Evolutionary conservation across 1,140 invertebrate species (phyloP).

Genomic region (Frieseomelitta varia): DNA sequence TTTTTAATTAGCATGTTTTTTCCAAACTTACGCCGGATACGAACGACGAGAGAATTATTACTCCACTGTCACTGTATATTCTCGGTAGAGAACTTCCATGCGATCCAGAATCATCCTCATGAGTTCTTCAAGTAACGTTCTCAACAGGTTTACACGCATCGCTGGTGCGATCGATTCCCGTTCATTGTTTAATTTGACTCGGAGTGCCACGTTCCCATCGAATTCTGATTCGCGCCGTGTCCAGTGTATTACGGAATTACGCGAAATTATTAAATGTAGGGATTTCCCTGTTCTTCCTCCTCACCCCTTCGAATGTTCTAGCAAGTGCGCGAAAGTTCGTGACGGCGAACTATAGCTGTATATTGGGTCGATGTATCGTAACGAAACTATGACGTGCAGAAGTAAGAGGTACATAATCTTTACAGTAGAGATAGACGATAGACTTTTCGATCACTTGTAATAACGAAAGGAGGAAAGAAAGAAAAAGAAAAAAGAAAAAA

Average conservation of each 20-base stretch:
- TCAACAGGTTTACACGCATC: not conserved
- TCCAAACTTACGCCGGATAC: constrained; percentile 10
- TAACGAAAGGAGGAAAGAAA: too few species aligned
- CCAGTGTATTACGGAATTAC: not conserved
- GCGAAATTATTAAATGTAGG: not conserved
- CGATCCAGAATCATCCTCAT: constrained; percentile 75
- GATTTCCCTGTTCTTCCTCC: not conserved
- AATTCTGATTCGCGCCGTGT: too few species aligned
- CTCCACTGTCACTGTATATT: constrained; percentile 31
- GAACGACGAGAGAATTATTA: constrained; percentile 4
- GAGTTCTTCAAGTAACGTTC: not conserved
- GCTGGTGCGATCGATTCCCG: not conserved
- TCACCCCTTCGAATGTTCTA: not conserved
- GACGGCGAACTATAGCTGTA: not conserved
- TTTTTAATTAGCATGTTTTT: constrained; percentile 59
- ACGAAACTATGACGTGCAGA: not conserved
- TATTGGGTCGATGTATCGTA: not conserved
- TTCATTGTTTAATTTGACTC: constrained; percentile 13
- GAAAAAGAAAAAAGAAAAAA: too few species aligned
- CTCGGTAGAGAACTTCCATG: constrained; percentile 70
- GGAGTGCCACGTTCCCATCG: not conserved
- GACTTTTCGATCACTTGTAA: not conserved
- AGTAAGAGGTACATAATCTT: not conserved
- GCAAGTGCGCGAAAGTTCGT: not conserved
- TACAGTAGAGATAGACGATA: not conserved